Conservation (phyloP, 92 coral and sea anemone genomes). For the Paragorgia papillata region DNA sequence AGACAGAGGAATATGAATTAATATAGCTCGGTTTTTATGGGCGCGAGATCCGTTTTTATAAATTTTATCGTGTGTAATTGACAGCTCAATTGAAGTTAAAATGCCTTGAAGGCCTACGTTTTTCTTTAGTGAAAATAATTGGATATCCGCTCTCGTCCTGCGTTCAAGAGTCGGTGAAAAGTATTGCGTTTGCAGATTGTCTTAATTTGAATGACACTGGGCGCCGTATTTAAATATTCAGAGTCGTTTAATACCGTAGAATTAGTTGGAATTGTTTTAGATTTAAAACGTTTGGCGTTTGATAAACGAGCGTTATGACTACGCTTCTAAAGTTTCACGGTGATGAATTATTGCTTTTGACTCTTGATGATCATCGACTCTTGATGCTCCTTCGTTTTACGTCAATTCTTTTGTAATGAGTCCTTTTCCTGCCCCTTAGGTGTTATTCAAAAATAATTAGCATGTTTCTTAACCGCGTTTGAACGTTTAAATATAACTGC, state of each 20-base stretch:
- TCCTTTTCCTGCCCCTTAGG: not conserved
- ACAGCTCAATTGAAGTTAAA: slow-evolving; percentile 7
- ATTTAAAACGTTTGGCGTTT: not conserved
- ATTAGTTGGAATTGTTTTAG: slow-evolving; percentile 1
- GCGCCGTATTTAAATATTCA: slow-evolving; percentile 12
- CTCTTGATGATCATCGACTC: no score
- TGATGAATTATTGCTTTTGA: not conserved
- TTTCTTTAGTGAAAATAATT: slow-evolving; percentile 27
- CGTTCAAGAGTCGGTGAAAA: slow-evolving; percentile 9
- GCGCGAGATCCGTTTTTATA: slow-evolving; percentile 18
- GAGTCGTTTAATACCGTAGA: not conserved
- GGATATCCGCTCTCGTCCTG: slow-evolving; percentile 46
- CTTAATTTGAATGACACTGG: slow-evolving; percentile 42
- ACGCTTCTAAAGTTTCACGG: slow-evolving; percentile 4
- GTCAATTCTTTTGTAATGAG: not conserved
- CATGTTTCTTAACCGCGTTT: not conserved
- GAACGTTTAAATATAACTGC: not conserved
- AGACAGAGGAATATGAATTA: not conserved
- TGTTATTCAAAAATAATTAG: not conserved
- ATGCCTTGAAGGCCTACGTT: slow-evolving; percentile 41
- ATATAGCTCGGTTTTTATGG: slow-evolving; percentile 17
- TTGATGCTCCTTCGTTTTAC: not conserved
- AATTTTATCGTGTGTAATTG: slow-evolving; percentile 13
- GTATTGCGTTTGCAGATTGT: slow-evolving; percentile 19
- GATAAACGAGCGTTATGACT: not conserved